Base-by-base conservation (phyloP, 2,888 invertebrate genomes). In the Anoplius nigerrimus region DNA sequence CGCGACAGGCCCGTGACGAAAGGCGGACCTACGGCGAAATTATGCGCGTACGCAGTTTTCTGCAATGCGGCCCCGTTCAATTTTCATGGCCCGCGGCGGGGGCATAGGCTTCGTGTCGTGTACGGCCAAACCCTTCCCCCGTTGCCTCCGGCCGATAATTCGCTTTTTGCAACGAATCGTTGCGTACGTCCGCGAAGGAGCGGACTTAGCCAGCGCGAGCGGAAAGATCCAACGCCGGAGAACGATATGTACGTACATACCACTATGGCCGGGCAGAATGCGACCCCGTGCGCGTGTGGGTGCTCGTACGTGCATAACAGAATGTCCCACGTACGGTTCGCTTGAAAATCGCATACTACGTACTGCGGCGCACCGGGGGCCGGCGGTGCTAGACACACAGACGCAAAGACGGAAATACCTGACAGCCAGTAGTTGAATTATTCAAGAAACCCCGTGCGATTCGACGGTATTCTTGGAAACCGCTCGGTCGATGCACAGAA, bases 391-490 rank as follows among this genome's bases (percentile, higher is more conserved):
- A 24, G 24, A 24, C 24, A 24, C 24, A 24, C 24, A 24, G 24
- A 24, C 34, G 34, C 34, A 21, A 57, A 53, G 69, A 62, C 66
- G 64, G 71, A 72, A 70, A 76, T 64, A 60, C 68, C 66, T 76
- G 69, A 70, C 72, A 70, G 75, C 59, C 71, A 55, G 66, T 60
- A 79, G 66, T 75, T 79, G 71, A 81, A 80, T 80, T 74, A 79
- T 80, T 78, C 75, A 77, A 63, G 58, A 69, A 60, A 57, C 69
- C 66, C 65, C 64, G 64, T 71, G 58, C 66, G 75, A 78, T 76
- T 76, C 75, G 76, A 69, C 70, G 76, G 70, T 79, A 79, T 79
- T 80, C 68, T 78, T 62, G 75, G 79, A 70, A 71, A 71, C 59
- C 59, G 59, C 62, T 55, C 73, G 66, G 63, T 60, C 62, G 65